Evolutionary conservation across 2,797 vertebrate species (phyloP), one percentile per base, ranked within the genome.

Genomic region (Phalloptychus januarius): DNA sequence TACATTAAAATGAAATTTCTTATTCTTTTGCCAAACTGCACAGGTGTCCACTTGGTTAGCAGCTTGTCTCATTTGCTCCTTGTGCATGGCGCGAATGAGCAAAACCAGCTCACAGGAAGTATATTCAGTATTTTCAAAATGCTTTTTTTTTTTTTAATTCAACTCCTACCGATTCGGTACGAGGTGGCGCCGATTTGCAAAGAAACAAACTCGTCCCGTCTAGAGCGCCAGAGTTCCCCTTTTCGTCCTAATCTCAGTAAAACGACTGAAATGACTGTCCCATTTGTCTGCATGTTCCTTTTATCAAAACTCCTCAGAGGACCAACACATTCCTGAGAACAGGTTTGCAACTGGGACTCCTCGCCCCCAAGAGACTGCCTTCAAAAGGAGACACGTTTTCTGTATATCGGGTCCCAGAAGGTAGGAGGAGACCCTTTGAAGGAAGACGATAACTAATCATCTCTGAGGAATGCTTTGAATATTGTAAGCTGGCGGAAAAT

Each of bases 231-330:
- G 75, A 4, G 79, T 76, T 56, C 82, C 85, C 87, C 87, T 79
- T 76, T 76, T 88, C 87, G 85, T 81, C 85, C 86, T 89, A 87
- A 91, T 89, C 85, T 82, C 83, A 78, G 87, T 86, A 72, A 88
- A 93, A 86, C 82, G 85, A 79, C 74, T 86, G 85, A 89, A 94
- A 92, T 85, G 81, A 92, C 88, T 72, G 72, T 79, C 89, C 86
- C 82, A 90, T 91, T 92, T 93, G 82, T 74, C 78, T 42, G 81
- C 81, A 46, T 31, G 77, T 10, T 82, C 83, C 88, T 83, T 86
- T 88, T 91, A 91, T 93, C 86, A 81, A 76, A 6, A 38, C 0
- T 69, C 85, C 89, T 85, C 87, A 18, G 80, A 89, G 81, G 89
- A 76, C 79, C 77, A 67, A 67, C 10, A 25, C 4, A 46, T 74